These are phyloP conservation scores for Ptilodon capucinus DNA, from an alignment of 2,888 invertebrate genomes.

Conservation along the genomic window DNA sequence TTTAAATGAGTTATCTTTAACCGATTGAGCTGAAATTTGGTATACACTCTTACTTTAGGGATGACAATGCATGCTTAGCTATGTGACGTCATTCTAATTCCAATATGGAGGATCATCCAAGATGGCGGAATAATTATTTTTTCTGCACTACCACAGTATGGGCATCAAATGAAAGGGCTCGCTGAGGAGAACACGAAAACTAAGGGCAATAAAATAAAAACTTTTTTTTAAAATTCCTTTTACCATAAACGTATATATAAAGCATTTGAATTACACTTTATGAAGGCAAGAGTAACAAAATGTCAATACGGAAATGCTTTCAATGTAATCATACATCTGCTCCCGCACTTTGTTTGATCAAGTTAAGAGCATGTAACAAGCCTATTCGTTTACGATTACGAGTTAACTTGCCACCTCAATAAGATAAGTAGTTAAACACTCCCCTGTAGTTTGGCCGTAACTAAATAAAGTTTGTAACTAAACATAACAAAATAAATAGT, in stretches of 20 bases:
- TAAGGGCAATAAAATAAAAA: no score
- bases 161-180: no score
- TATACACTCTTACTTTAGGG: no score
- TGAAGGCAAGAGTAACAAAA: conserved; percentile 3
- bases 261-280: background rate
- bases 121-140: no score
- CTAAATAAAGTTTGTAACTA: background rate
- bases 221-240: background rate
- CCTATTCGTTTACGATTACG: conserved; percentile 28
- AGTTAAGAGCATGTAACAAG: conserved; percentile 40
- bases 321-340: conserved; percentile 25
- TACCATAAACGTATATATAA: background rate
- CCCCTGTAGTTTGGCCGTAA: background rate
- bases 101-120: no score
- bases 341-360: conserved; percentile 44
- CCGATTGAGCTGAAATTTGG: no score
- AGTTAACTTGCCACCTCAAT: conserved; percentile 22
- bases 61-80: no score
- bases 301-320: conserved; percentile 14
- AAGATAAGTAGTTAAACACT: conserved; percentile 1
- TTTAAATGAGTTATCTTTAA: no score
- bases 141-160: no score
- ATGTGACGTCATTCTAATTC: no score
- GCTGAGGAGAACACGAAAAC: no score
- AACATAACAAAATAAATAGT: no score